Evolutionary conservation across 2,888 invertebrate species (phyloP).

Genomic region (Megastigmus dorsalis): DNA sequence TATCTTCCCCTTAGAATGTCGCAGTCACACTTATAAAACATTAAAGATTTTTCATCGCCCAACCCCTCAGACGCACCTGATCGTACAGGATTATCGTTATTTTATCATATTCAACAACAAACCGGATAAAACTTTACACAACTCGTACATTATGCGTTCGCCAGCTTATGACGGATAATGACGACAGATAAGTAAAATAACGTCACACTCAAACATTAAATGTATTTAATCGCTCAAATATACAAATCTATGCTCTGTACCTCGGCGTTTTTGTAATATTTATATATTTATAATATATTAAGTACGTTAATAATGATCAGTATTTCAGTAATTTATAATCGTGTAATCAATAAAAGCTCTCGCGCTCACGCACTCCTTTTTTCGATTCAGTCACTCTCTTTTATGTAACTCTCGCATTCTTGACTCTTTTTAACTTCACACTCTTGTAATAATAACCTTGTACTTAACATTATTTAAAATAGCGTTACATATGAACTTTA

Average conservation of each 20-base stretch:
- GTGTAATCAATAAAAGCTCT: not conserved
- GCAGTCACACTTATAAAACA: conserved; percentile 54
- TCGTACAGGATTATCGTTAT: conserved; percentile 59
- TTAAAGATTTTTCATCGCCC: conserved; percentile 48
- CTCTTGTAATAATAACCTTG: conserved; percentile 55
- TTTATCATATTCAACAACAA: conserved; percentile 58
- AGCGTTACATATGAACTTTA: conserved; percentile 62
- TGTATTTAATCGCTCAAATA: conserved; percentile 68
- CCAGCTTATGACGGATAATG: conserved; percentile 50
- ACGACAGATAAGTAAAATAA: conserved; percentile 63
- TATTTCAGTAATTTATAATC: conserved; percentile 25
- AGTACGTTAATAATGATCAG: conserved; percentile 63
- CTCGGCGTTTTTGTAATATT: conserved; percentile 47
- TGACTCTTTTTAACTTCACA: conserved; percentile 8
- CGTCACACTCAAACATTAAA: conserved; percentile 67
- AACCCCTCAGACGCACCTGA: conserved; percentile 46
- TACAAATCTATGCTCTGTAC: conserved; percentile 68
- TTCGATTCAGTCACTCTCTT: conserved; percentile 51
- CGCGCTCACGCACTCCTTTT: conserved; percentile 6
- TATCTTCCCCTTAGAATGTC: conserved; percentile 29
- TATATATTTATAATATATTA: conserved; percentile 59
- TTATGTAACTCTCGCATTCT: conserved; percentile 7
- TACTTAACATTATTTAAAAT: conserved; percentile 74
- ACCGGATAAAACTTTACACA: conserved; percentile 64
- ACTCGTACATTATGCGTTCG: conserved; percentile 41